phyloP scores from a whole-genome alignment of 1,140 invertebrate genomes.

The Drosophila chauvacae region DNA sequence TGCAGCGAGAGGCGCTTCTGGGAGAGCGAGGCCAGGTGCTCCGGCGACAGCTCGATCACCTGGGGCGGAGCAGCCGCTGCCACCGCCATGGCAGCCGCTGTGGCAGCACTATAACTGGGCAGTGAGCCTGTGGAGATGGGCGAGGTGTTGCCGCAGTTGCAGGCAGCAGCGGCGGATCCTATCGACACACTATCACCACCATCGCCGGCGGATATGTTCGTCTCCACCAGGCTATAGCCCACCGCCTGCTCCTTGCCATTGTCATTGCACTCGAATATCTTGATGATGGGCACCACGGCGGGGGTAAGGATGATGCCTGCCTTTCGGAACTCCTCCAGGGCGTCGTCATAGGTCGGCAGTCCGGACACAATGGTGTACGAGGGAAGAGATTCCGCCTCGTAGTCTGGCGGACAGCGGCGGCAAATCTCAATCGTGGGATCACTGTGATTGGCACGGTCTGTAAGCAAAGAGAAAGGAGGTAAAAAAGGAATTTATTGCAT shows the following conservation, averaged over 20 bases:
- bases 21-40: slow-evolving; percentile 76
- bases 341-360: slow-evolving; percentile 87
- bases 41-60: slow-evolving; percentile 78
- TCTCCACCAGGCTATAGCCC: slow-evolving; percentile 67
- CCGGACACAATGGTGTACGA: slow-evolving; percentile 88
- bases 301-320: slow-evolving; percentile 78
- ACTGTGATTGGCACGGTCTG: slow-evolving; percentile 79
- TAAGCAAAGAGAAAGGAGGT: slow-evolving; percentile 4
- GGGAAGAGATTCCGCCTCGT: slow-evolving; percentile 86
- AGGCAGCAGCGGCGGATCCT: slow-evolving; percentile 49
- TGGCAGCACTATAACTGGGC: slow-evolving; percentile 68
- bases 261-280: slow-evolving; percentile 72
- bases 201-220: slow-evolving; percentile 35
- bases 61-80: slow-evolving; percentile 53
- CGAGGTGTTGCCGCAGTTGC: slow-evolving; percentile 63
- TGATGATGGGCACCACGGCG: slow-evolving; percentile 74
- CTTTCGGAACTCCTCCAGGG: slow-evolving; percentile 86
- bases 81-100: slow-evolving; percentile 48
- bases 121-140: slow-evolving; percentile 40
- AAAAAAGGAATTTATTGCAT: neutral
- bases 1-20: slow-evolving; percentile 82
- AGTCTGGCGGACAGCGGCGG: slow-evolving; percentile 77
- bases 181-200: slow-evolving; percentile 63
- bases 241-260: slow-evolving; percentile 62
- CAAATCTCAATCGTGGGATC: slow-evolving; percentile 77